Percentiles rank a stretch among this genome's conserved stretches.
Evolutionary conservation across 92 coral and sea anemone species (phyloP).

Genomic region (Parazoanthus darwini): DNA sequence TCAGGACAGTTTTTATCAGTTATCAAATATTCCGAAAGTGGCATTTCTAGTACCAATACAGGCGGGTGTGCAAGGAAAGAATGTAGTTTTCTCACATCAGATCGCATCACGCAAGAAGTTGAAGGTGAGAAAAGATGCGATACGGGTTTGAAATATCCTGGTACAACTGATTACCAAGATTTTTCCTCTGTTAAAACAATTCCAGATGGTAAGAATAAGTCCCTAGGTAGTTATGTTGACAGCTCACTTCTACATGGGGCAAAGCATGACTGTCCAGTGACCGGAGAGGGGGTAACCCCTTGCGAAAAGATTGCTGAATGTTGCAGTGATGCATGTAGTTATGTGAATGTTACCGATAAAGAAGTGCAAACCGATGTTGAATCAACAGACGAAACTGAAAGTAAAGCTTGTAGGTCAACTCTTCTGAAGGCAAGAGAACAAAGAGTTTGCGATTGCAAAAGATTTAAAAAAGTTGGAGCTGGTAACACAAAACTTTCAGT

Average conservation of each 20-base stretch:
- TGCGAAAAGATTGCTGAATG: neutral
- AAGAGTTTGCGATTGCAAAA: neutral
- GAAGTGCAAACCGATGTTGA: neutral
- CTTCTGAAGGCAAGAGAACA: neutral
- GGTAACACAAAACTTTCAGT: neutral
- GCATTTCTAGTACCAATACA: neutral
- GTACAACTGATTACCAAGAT: neutral
- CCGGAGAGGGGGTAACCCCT: neutral
- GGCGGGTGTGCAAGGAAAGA: neutral
- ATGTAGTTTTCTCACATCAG: neutral
- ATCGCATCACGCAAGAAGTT: neutral
- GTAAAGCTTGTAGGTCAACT: neutral
- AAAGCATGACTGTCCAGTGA: conserved; percentile 29
- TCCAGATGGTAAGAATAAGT: neutral
- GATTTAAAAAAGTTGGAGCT: neutral
- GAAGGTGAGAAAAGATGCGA: neutral
- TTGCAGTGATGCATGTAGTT: neutral
- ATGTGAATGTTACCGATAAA: neutral
- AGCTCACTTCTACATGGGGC: neutral
- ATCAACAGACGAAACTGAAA: neutral
- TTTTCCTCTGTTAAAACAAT: neutral
- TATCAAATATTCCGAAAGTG: neutral
- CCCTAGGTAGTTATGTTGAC: neutral
- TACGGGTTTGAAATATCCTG: neutral
- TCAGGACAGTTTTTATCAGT: neutral